Base-by-base conservation (phyloP, 2,888 invertebrate species). In the Drosophila flavopinicola region DNA sequence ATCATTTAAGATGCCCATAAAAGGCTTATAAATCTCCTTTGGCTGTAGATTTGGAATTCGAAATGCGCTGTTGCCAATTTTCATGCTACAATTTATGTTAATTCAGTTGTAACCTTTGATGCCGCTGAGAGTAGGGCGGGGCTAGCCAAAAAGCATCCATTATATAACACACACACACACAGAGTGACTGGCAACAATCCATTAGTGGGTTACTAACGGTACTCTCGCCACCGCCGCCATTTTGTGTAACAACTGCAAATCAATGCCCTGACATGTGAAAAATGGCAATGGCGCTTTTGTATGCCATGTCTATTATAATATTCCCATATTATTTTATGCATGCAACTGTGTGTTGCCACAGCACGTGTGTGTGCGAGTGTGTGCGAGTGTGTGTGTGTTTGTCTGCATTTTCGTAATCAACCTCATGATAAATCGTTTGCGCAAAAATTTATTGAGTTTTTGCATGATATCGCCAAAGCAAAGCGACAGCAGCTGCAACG, bases 341-440 rank as follows among this genome's bases (percentile, higher is more conserved):
- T 86, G 71, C 84, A 79, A 78, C 57, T 68, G 59, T 58, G 58
- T 48, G n/a, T 49, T 37, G 32, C 30, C 23, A 23, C 20, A 52
- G 10, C 41, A 7, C 39, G 1, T 38, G 6, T 59, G 9, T 57
- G n/a, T 39, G 24, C n/a, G 11, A 49, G 6, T 32, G 32, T 54
- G 41, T 32, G 37, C 66, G 49, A 48, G 25, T 58, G 37, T 69
- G 49, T 52, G 30, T 58, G 29, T 38, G 75, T 69, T 70, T 75
- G 85, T 86, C 75, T 86, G 82, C 78, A 85, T 78, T 86, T 82
- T 86, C 79, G 84, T 85, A 85, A 87, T 88, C 86, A 88, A 86
- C 74, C 87, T 78, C 78, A 88, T 88, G 87, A 88, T 88, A 88
- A 88, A 88, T 88, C 87, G 86, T 83, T 88, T 83, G 83, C 72